Conservation (phyloP, 30 jellyfish, hydroid and myxozoan species). For the Hydra vulgaris region DNA sequence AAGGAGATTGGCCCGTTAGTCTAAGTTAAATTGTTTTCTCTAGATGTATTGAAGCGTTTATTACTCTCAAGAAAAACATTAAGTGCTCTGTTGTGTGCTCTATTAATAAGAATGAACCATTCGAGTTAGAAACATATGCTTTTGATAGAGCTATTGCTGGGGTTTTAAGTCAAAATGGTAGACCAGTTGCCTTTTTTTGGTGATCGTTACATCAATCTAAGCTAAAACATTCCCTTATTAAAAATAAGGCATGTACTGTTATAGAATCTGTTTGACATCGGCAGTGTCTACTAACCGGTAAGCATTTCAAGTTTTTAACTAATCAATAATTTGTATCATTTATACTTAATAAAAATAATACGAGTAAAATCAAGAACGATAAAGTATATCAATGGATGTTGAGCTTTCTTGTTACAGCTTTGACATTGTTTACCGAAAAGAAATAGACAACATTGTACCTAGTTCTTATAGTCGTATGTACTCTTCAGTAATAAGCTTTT, state of each 20-base stretch:
- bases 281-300: conserved; percentile 38
- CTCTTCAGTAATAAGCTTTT: conserved; percentile 12
- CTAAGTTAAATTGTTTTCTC: not conserved
- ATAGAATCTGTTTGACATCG: conserved; percentile 41
- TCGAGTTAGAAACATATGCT: conserved; percentile 54
- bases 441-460: conserved; percentile 38
- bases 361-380: conserved; percentile 33
- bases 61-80: not conserved
- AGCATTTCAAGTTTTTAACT: conserved; percentile 48
- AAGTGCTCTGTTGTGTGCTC: not conserved
- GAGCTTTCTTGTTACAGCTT: conserved; percentile 45
- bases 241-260: conserved; percentile 24
- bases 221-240: conserved; percentile 28
- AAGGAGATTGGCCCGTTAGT: conserved; percentile 8
- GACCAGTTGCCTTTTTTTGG: conserved; percentile 28
- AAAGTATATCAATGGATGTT: conserved; percentile 34
- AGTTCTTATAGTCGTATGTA: conserved; percentile 27
- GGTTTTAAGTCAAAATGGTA: conserved; percentile 8
- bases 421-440: conserved; percentile 46
- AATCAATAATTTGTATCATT: conserved; percentile 53
- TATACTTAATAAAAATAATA: conserved; percentile 26
- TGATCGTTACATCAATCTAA: conserved; percentile 26
- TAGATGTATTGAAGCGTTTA: not conserved
- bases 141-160: conserved; percentile 48
- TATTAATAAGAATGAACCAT: conserved; percentile 4